These are phyloP conservation scores for Caranx melampygus DNA, from an alignment of 2,113 vertebrate genomes.

Conservation along the genomic window DNA sequence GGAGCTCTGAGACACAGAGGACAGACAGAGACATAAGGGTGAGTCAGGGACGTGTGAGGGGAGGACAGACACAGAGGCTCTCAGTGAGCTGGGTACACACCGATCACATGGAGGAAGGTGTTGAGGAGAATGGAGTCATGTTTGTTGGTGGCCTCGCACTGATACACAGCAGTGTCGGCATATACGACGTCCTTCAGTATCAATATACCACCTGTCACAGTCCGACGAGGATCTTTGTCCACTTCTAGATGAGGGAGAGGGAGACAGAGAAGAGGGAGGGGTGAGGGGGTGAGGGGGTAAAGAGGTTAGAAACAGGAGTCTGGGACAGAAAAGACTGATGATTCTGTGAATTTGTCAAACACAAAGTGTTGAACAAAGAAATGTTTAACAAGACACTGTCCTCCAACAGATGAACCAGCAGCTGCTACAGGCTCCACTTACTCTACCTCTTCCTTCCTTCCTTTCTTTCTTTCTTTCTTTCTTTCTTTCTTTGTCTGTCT, in stretches of 20 bases:
- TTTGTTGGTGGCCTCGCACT: conserved; percentile 89
- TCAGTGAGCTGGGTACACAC: conserved; percentile 68
- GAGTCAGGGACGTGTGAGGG: neutral
- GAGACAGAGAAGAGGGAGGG: neutral
- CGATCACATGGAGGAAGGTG: conserved; percentile 85
- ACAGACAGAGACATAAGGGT: neutral
- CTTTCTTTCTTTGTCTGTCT: neutral
- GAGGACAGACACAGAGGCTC: no score
- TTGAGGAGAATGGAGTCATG: conserved; percentile 87
- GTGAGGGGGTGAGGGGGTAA: neutral
- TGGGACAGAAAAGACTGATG: neutral
- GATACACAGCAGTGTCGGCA: conserved; percentile 87
- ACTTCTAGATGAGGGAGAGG: conserved; percentile 67
- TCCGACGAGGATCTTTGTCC: conserved; percentile 74
- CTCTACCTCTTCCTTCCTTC: neutral
- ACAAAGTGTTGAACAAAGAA: conserved; percentile 26
- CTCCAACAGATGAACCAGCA: conserved; percentile 14
- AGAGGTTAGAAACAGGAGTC: neutral
- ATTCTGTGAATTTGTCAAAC: conserved; percentile 40
- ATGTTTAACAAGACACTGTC: conserved; percentile 3
- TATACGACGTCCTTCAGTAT: conserved; percentile 79
- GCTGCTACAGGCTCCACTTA: conserved; percentile 18
- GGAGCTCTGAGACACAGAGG: conserved; percentile 81
- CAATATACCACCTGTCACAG: conserved; percentile 67
- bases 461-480: no score